Evolutionary conservation across 1,140 invertebrate genomes (phyloP).

Genomic region (Drosophila lini): DNA sequence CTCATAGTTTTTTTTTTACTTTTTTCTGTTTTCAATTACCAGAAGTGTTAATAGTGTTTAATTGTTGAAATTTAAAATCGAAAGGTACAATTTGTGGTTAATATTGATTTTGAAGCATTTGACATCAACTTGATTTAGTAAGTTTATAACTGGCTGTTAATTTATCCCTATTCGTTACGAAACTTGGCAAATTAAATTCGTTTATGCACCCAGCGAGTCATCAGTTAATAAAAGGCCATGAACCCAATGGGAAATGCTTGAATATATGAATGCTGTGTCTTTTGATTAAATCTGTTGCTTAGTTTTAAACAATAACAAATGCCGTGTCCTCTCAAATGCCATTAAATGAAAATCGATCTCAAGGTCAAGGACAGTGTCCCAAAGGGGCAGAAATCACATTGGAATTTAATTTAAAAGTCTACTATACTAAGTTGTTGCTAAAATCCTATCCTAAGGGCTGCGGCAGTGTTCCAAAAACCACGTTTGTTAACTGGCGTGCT

Average conservation of each 20-base stretch:
- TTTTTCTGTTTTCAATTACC: constrained; percentile 11
- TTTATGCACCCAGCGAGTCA: constrained; percentile 32
- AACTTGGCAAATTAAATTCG: constrained; percentile 49
- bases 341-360: constrained; percentile 1
- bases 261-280: not conserved
- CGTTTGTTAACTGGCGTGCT: constrained; percentile 16
- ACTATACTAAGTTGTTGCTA: constrained; percentile 5
- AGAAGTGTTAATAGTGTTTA: constrained; percentile 22
- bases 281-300: constrained; percentile 23
- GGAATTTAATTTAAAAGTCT: constrained; percentile 2
- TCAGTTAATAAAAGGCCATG: not conserved
- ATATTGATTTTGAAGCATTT: constrained; percentile 35
- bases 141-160: constrained; percentile 40
- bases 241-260: not conserved
- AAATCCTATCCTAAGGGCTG: constrained; percentile 21
- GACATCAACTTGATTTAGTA: constrained; percentile 25
- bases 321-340: constrained; percentile 26
- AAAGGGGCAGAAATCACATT: constrained; percentile 14
- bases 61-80: constrained; percentile 47
- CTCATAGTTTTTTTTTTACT: constrained; percentile 1
- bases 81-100: constrained; percentile 55
- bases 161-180: constrained; percentile 33
- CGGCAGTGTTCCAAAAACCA: constrained; percentile 24
- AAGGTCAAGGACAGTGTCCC: not conserved
- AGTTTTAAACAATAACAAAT: constrained; percentile 35